Evolutionary conservation across 2,797 vertebrate genomes (phyloP).

Genomic region (Heterohyrax brucei): DNA sequence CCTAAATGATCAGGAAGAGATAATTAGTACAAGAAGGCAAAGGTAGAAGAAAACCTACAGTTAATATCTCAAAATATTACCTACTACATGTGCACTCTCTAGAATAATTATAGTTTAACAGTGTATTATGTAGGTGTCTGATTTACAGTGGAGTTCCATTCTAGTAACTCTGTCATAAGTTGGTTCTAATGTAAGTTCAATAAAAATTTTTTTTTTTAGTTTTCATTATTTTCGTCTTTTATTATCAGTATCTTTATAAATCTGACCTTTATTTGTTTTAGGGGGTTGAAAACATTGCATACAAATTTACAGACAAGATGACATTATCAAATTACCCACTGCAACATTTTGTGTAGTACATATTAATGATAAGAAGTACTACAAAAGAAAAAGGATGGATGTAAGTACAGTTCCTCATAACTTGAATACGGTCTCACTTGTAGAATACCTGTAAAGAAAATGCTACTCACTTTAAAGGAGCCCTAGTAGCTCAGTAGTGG

Average conservation of each 20-base stretch:
- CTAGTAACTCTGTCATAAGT: background rate
- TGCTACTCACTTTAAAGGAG: conserved; percentile 29
- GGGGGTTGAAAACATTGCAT: background rate
- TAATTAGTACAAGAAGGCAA: conserved; percentile 25
- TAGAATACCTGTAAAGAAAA: conserved; percentile 36
- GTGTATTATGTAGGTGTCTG: background rate
- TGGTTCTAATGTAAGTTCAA: background rate
- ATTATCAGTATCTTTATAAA: background rate
- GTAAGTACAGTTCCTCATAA: background rate
- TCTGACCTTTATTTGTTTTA: background rate
- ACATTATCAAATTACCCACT: background rate
- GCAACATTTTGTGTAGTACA: too few species aligned
- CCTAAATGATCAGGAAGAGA: background rate
- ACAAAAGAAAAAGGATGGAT: too few species aligned
- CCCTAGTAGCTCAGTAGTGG: too few species aligned
- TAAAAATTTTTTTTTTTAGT: background rate
- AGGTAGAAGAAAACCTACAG: background rate
- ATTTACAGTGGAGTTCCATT: background rate
- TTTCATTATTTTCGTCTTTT: background rate
- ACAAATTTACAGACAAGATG: background rate
- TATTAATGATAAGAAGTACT: too few species aligned
- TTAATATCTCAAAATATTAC: conserved; percentile 56
- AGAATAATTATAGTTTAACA: conserved; percentile 33
- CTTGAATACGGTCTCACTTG: background rate
- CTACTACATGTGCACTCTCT: background rate